Evolutionary conservation across 2,113 vertebrate genomes (phyloP).

Genomic region (Oncorhynchus clarkii): DNA sequence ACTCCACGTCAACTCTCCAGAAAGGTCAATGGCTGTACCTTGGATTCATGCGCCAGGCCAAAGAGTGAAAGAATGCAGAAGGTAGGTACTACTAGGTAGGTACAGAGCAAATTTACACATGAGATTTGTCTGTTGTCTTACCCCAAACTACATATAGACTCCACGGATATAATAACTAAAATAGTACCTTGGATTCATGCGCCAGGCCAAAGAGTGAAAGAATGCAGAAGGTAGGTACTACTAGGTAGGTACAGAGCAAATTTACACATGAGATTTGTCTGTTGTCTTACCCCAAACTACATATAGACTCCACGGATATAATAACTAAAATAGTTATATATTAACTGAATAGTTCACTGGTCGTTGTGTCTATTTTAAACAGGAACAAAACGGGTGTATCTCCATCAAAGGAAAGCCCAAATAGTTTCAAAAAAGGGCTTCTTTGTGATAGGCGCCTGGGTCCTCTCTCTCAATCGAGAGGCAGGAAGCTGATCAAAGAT

Average conservation of each 20-base stretch:
- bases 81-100: neutral
- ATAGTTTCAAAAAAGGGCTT: constrained; percentile 1
- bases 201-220: neutral
- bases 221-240: neutral
- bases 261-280: neutral
- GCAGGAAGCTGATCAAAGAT: constrained; percentile 27
- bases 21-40: constrained; percentile 15
- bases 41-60: neutral
- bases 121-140: neutral
- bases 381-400: constrained; percentile 3
- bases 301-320: neutral
- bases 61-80: neutral
- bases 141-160: neutral
- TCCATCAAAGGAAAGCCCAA: constrained; percentile 11
- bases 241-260: too few species aligned
- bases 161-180: neutral
- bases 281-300: neutral
- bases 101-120: too few species aligned
- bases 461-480: constrained; percentile 8
- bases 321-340: neutral
- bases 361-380: constrained; percentile 2
- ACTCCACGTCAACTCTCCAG: neutral
- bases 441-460: neutral
- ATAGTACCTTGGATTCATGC: neutral
- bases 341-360: neutral